Evolutionary conservation across 2,113 vertebrate genomes (phyloP).

Genomic region (Alaudala cheleensis): DNA sequence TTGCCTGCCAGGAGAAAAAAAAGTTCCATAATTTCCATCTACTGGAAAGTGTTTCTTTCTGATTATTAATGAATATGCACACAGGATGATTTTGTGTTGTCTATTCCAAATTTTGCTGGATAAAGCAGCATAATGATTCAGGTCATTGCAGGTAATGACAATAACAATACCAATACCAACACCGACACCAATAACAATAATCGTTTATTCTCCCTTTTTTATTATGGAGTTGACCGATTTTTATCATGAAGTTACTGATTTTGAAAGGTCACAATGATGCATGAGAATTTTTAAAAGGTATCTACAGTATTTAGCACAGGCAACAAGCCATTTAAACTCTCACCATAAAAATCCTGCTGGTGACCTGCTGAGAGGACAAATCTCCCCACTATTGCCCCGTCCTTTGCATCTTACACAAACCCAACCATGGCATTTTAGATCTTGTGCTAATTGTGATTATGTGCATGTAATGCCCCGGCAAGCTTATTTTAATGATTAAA

Average conservation of each 20-base stretch:
- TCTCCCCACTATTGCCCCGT: neutral
- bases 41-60: slow-evolving; percentile 4
- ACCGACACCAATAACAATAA: neutral
- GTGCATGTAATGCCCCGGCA: neutral
- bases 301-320: neutral
- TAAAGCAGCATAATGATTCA: neutral
- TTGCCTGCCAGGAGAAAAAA: slow-evolving; percentile 31
- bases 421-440: neutral
- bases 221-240: neutral
- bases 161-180: neutral
- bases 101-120: neutral
- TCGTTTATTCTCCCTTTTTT: neutral
- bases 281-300: neutral
- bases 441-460: neutral
- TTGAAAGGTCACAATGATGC: neutral
- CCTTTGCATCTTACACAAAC: neutral
- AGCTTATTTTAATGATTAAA: neutral
- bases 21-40: slow-evolving; percentile 12
- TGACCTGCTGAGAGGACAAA: neutral
- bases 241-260: neutral
- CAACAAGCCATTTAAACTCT: neutral
- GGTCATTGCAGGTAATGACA: neutral
- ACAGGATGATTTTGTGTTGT: neutral
- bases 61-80: neutral
- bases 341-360: neutral